Conservation (phyloP, 1,140 invertebrate species). For the Trichonephila clavipes region DNA sequence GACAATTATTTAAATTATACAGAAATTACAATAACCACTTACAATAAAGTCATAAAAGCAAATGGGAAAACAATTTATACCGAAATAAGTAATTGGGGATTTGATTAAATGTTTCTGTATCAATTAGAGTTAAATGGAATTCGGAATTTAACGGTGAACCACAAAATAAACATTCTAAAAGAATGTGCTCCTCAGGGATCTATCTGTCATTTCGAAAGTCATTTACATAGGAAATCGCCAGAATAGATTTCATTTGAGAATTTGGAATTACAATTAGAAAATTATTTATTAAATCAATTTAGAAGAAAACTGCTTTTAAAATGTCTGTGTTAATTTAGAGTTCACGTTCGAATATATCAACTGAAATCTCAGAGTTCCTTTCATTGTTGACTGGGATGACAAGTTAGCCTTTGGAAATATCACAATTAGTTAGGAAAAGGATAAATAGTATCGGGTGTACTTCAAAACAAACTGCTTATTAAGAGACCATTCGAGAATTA, state of each 20-base stretch:
- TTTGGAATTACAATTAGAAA: background rate
- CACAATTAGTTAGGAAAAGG: background rate
- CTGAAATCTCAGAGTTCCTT: background rate
- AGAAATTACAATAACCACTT: too few species aligned
- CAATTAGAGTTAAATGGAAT: background rate
- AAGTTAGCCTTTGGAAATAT: background rate
- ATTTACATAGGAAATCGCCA: background rate
- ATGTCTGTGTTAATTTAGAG: background rate
- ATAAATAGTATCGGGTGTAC: background rate
- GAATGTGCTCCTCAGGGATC: background rate
- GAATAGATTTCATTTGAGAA: background rate
- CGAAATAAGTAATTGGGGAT: background rate
- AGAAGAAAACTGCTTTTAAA: background rate
- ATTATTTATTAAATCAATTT: conserved; percentile 15
- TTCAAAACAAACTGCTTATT: background rate
- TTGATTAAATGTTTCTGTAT: background rate
- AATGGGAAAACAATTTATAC: background rate
- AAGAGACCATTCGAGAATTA: background rate
- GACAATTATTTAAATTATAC: too few species aligned
- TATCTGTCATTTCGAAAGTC: background rate
- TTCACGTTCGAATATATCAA: background rate
- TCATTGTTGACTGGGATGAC: background rate
- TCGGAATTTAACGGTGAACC: background rate
- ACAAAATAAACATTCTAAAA: background rate
- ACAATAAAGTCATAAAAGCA: too few species aligned